Conservation (phyloP, 2,113 vertebrate species). For the Gallinago jamesoni region DNA sequence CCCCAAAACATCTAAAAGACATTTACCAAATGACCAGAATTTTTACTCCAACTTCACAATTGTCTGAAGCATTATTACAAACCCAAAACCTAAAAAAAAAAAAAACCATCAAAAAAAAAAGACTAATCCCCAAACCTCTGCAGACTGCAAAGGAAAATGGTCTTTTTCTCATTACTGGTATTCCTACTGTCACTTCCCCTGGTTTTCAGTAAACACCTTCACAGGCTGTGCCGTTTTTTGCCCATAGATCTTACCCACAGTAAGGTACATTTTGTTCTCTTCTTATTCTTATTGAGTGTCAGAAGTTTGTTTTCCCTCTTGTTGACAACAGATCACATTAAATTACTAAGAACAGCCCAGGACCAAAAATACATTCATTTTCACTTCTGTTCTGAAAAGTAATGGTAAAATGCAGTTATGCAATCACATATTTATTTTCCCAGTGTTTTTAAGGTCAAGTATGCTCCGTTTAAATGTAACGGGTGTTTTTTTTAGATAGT, state of each 20-base stretch:
- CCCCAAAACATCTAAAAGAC: background rate
- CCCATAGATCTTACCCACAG: background rate
- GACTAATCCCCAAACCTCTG: background rate
- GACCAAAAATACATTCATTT: conserved; percentile 23
- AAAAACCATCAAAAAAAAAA: too few relatives aligned
- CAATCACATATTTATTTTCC: conserved; percentile 14
- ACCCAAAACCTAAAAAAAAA: background rate
- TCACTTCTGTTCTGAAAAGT: conserved; percentile 3
- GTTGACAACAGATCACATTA: conserved; percentile 20
- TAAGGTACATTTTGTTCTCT: conserved; percentile 21
- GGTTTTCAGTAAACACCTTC: background rate
- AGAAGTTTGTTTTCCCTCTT: conserved; percentile 23
- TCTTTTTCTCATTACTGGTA: background rate
- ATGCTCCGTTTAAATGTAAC: background rate
- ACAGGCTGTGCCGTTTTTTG: background rate
- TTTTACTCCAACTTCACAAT: background rate
- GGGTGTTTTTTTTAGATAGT: background rate
- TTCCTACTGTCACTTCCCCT: background rate
- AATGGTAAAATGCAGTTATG: background rate
- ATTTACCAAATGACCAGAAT: background rate
- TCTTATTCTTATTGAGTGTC: background rate
- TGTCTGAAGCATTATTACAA: background rate
- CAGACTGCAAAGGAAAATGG: background rate
- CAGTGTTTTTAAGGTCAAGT: conserved; percentile 5
- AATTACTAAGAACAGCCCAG: conserved; percentile 12